Evolutionary conservation across 2,113 vertebrate genomes (phyloP), one percentile per base, ranked within the genome.

Genomic region (Urocitellus parryii): DNA sequence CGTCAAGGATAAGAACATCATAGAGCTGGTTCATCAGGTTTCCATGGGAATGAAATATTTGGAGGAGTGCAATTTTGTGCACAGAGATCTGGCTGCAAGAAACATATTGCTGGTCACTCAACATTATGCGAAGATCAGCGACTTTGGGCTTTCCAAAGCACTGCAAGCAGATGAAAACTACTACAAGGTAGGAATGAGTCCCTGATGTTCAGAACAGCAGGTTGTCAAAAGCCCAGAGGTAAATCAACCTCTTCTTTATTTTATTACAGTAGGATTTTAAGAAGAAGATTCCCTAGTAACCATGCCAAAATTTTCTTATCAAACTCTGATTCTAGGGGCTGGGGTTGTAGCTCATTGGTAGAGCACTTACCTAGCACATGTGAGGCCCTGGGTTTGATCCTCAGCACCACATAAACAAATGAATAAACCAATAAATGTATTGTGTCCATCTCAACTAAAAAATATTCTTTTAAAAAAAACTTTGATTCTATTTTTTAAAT

Each of bases 41-140:
- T 99, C 98, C 45, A 99, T 99, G 99, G 99, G 99, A 5, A 99
- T 99, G 99, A 99, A 99, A 92, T 99, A 99, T 96, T 97, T 99
- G 97, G 99, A 99, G 93, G 99, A 99, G 94, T 98, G 99, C 94
- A 99, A 99, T 98, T 99, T 99, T 65, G 99, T 99, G 88, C 99
- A 99, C 97, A 98, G 99, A 85, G 99, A 99, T 98, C 98, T 99
- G n/a, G 99, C 99, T 51, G 99, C 99, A 80, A 99, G 99, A 95
- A 99, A 99, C 1, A 99, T 99, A 1, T 97, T 99, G 76, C 98
- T 99, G 95, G 99, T 99, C 81, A 99, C 99, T 1, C 99, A 99
- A 97, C 99, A 99, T 98, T 99, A 99, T 67, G 99, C 99, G 96
- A 99, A 99, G 98, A 99, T 99, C 98, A 99, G 99, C 22, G 99